A percentile compares a stretch with the other conserved stretches of the same genome.
Conservation (phyloP, 2,888 invertebrate species). For the Drosophila melanocephala region DNA sequence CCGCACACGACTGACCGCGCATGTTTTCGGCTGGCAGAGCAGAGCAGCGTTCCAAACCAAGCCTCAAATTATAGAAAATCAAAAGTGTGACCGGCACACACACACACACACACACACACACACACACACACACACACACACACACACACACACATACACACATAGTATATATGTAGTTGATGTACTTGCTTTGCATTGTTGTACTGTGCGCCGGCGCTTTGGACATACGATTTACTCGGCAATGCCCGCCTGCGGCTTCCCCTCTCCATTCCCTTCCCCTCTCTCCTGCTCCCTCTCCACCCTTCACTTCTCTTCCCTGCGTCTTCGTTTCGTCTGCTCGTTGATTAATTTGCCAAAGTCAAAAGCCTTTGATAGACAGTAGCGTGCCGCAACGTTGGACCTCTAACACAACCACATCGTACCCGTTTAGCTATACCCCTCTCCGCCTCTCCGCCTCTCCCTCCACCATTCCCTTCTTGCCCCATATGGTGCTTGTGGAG, state of each 20-base stretch:
- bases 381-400: slow-evolving; percentile 75
- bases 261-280: background rate
- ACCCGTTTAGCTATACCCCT: slow-evolving; percentile 44
- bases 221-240: slow-evolving; percentile 51
- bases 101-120: slow-evolving; percentile 47
- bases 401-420: slow-evolving; percentile 59
- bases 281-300: background rate
- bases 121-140: slow-evolving; percentile 45
- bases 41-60: slow-evolving; percentile 65
- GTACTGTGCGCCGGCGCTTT: slow-evolving; percentile 54
- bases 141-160: slow-evolving; percentile 7
- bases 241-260: background rate
- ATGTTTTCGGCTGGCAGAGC: slow-evolving; percentile 81
- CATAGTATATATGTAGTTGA: slow-evolving; percentile 1
- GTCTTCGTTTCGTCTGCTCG: slow-evolving; percentile 22
- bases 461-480: background rate
- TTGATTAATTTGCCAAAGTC: slow-evolving; percentile 79
- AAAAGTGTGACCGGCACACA: slow-evolving; percentile 79
- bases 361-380: slow-evolving; percentile 77
- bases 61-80: slow-evolving; percentile 79
- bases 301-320: background rate
- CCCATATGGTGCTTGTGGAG: slow-evolving; percentile 22
- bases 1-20: slow-evolving; percentile 86
- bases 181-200: slow-evolving; percentile 52
- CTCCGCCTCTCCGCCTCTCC: background rate